A percentile compares a stretch with the other conserved stretches of the same genome.
Evolutionary conservation across 2,113 vertebrate species (phyloP).

Genomic region (Pelodiscus sinensis): DNA sequence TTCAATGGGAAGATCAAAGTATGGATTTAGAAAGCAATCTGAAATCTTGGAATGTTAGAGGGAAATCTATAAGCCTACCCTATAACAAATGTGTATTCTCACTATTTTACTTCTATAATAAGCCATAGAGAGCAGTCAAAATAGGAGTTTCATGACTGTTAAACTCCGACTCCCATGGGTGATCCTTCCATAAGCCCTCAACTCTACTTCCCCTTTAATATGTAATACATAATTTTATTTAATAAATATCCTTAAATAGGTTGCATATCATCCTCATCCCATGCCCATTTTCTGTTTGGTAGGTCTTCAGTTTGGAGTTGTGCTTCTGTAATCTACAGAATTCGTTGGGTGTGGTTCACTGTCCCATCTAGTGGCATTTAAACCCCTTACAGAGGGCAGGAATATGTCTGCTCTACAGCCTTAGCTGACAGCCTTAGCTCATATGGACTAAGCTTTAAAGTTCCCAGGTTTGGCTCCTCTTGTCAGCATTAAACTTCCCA

Average conservation of each 20-base stretch:
- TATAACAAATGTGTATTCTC: not conserved
- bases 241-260: not conserved
- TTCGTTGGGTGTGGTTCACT: no score
- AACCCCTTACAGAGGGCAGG: no score
- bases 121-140: not conserved
- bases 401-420: no score
- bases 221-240: not conserved
- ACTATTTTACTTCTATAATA: not conserved
- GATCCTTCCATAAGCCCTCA: not conserved
- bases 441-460: no score
- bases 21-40: not conserved
- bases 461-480: no score
- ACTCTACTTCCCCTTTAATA: not conserved
- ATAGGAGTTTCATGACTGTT: not conserved
- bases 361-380: no score
- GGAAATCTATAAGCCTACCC: not conserved
- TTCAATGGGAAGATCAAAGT: not conserved
- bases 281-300: not conserved
- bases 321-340: not conserved
- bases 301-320: not conserved
- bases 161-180: not conserved
- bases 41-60: not conserved
- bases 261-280: not conserved
- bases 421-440: no score
- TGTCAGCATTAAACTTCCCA: no score